Percentiles rank a stretch among this genome's conserved stretches.
These are phyloP conservation scores for Stenopsyche tienmushanensis DNA, from an alignment of 1,140 invertebrate genomes.

Conservation along the genomic window DNA sequence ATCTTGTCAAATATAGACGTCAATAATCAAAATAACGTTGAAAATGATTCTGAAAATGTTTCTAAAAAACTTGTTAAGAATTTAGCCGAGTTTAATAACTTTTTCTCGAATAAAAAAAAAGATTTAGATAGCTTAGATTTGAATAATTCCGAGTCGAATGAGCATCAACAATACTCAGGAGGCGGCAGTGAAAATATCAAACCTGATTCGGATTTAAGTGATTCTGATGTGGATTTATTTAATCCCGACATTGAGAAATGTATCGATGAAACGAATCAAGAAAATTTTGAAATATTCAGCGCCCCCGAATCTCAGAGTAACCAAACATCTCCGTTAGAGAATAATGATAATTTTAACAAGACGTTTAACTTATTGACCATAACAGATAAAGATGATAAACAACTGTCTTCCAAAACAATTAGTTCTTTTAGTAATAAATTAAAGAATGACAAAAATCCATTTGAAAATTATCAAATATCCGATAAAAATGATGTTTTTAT, in stretches of 20 bases:
- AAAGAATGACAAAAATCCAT: background rate
- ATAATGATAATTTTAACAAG: too few species aligned
- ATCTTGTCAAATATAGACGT: constrained; percentile 58
- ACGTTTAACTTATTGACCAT: too few species aligned
- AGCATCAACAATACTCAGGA: background rate
- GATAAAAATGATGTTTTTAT: constrained; percentile 64
- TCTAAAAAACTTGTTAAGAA: constrained; percentile 26
- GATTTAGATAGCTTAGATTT: background rate
- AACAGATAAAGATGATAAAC: too few species aligned
- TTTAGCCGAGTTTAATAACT: constrained; percentile 80
- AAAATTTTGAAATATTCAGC: too few species aligned
- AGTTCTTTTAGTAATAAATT: background rate
- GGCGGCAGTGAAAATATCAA: background rate
- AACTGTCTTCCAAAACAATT: background rate
- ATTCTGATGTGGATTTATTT: too few species aligned
- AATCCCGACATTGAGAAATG: too few species aligned
- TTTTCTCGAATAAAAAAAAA: constrained; percentile 60
- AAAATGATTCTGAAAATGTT: constrained; percentile 18
- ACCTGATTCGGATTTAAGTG: background rate
- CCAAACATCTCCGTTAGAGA: too few species aligned
- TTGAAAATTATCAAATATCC: background rate
- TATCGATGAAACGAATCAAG: too few species aligned
- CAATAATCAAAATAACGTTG: constrained; percentile 38
- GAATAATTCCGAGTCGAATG: too few species aligned
- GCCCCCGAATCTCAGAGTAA: too few species aligned